These are phyloP conservation scores for Cebus imitator DNA, from an alignment of 2,113 vertebrate species.

Conservation along the genomic window DNA sequence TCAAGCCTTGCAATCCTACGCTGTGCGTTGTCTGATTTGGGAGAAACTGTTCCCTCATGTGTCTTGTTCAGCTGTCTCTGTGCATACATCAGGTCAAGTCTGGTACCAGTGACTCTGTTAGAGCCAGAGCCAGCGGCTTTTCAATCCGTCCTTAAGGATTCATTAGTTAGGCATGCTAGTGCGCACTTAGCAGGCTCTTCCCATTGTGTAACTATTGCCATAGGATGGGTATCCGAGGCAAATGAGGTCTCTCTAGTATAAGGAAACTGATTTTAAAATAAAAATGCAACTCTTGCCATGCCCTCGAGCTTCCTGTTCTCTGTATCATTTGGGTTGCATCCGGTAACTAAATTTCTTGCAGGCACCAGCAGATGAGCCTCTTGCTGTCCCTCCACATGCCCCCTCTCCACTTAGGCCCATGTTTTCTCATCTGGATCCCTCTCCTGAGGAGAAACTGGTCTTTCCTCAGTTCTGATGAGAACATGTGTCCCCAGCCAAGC, in stretches of 20 bases:
- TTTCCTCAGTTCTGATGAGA: not conserved
- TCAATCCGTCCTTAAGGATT: not conserved
- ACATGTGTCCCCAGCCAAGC: not conserved
- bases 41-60: not conserved
- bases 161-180: not conserved
- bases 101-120: not conserved
- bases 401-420: not conserved
- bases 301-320: not conserved
- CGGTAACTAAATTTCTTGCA: not conserved
- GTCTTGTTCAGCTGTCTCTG: not conserved
- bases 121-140: not conserved
- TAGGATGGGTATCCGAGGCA: not conserved
- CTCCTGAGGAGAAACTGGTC: not conserved
- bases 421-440: not conserved
- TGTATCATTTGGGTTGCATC: not conserved
- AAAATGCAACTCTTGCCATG: not conserved
- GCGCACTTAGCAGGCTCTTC: not conserved
- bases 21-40: not conserved
- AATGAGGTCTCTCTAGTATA: not conserved
- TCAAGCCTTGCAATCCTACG: not conserved
- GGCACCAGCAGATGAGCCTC: too few relatives aligned
- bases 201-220: too few relatives aligned
- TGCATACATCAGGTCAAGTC: not conserved
- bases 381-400: accelerated
- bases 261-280: not conserved